Evolutionary conservation across 2,797 vertebrate species (phyloP).

Genomic region (Pipistrellus nathusii): DNA sequence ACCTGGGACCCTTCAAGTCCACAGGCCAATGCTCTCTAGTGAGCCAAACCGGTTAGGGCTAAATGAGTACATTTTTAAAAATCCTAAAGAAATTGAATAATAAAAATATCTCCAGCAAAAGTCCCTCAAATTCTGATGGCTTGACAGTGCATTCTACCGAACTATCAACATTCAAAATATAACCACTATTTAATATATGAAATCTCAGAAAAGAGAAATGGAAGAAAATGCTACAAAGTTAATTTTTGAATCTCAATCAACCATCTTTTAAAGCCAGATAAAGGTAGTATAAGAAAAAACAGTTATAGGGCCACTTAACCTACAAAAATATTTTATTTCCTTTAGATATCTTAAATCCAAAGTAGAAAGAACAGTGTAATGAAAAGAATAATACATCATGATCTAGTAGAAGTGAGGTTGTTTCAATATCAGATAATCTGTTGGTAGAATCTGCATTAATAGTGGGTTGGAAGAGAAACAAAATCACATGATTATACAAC

Average conservation of each 20-base stretch:
- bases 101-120: constrained; percentile 7
- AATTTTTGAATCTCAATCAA: not conserved
- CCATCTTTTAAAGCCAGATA: not conserved
- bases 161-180: not conserved
- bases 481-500: not conserved
- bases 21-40: too few relatives aligned
- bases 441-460: not conserved
- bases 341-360: not conserved
- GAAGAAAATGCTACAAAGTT: not conserved
- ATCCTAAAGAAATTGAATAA: constrained; percentile 14
- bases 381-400: not conserved
- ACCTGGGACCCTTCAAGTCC: too few relatives aligned
- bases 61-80: too few relatives aligned
- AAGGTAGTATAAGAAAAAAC: not conserved
- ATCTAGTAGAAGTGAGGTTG: not conserved
- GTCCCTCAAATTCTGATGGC: not conserved
- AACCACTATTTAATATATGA: not conserved
- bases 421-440: not conserved
- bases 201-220: not conserved
- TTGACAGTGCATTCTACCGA: not conserved
- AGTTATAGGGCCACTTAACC: not conserved
- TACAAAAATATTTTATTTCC: not conserved
- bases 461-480: not conserved
- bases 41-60: too few relatives aligned
- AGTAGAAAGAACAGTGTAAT: not conserved